These are phyloP conservation scores for Jaculus jaculus DNA, from an alignment of 2,113 vertebrate genomes.

Conservation along the genomic window DNA sequence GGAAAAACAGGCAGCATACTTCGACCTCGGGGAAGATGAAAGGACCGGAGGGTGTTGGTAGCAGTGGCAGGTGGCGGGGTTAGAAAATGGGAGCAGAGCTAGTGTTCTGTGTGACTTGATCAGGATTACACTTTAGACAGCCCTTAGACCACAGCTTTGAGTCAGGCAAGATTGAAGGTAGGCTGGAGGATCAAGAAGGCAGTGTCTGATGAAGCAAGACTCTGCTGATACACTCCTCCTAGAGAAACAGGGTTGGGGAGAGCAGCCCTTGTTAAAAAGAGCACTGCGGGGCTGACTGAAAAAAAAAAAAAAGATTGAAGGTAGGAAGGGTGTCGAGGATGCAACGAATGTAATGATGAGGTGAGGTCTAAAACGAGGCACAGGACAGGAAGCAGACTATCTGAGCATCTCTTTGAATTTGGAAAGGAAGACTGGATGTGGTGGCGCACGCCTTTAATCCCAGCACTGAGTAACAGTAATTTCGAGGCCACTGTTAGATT, in stretches of 20 bases:
- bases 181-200: conserved; percentile 83
- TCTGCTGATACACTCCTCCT: conserved; percentile 85
- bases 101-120: neutral
- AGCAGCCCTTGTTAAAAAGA: conserved; percentile 78
- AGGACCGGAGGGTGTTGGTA: neutral
- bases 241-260: conserved; percentile 83
- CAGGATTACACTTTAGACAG: neutral
- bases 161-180: neutral
- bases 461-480: too few relatives aligned
- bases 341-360: neutral
- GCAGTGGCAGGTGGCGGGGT: too few relatives aligned
- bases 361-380: neutral
- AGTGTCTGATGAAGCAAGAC: conserved; percentile 82
- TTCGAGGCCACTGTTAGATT: too few relatives aligned
- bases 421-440: neutral
- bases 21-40: neutral
- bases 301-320: too few relatives aligned
- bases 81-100: neutral
- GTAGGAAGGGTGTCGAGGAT: neutral
- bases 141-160: neutral
- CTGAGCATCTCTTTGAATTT: neutral
- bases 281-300: conserved; percentile 80
- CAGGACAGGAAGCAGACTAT: neutral
- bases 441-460: too few relatives aligned
- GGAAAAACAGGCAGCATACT: neutral